Percentiles rank a stretch among this genome's conserved stretches.
Conservation (phyloP, 2,797 vertebrate species). For the Tolypeutes matacus region DNA sequence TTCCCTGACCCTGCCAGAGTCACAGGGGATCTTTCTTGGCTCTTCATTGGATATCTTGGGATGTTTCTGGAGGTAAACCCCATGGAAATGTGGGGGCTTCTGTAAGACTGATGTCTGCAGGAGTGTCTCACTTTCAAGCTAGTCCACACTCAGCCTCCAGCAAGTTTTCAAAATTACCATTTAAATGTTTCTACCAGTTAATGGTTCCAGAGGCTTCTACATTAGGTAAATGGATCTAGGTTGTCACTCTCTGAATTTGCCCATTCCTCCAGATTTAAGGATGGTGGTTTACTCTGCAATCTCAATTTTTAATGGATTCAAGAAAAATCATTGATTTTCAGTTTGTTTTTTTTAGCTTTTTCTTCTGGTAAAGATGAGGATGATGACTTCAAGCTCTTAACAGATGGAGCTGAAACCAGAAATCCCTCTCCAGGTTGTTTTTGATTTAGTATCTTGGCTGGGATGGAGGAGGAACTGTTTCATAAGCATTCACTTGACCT, state of each 20-base stretch:
- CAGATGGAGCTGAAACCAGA: neutral
- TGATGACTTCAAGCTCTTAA: neutral
- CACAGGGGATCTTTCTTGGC: neutral
- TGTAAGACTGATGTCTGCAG: neutral
- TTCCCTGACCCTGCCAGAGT: neutral
- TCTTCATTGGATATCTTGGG: neutral
- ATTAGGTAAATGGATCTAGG: neutral
- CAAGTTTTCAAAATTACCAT: neutral
- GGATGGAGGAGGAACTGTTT: neutral
- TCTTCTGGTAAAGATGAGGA: neutral
- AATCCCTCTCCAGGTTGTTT: neutral
- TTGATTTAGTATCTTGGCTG: neutral
- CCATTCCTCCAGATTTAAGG: neutral
- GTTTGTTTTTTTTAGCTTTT: neutral
- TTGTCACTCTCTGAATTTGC: neutral
- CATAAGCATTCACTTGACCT: neutral
- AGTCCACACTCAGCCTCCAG: neutral
- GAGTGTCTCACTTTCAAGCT: neutral
- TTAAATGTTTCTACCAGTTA: neutral
- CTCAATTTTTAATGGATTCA: neutral
- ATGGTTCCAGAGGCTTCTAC: neutral
- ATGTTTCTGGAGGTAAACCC: neutral
- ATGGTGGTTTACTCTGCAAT: neutral
- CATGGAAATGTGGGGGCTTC: neutral
- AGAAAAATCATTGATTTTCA: neutral